These are phyloP conservation scores for Muscidifurax raptorellus DNA, from an alignment of 1,140 invertebrate species.

Conservation along the genomic window DNA sequence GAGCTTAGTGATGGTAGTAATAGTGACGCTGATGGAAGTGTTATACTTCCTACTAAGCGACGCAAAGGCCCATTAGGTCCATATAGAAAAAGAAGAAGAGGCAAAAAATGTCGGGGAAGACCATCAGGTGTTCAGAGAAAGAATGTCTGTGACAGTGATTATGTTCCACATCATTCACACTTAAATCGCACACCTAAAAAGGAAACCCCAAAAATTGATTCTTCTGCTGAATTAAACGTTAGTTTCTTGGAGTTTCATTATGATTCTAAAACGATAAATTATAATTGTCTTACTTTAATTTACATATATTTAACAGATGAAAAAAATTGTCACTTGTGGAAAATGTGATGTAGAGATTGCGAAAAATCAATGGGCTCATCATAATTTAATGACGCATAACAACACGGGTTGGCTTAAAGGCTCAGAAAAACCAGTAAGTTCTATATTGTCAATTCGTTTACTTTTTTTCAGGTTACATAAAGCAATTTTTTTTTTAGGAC, in stretches of 20 bases:
- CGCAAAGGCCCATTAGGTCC: slow-evolving; percentile 18
- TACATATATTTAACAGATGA: not conserved
- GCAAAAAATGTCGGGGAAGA: slow-evolving; percentile 48
- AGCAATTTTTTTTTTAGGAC: slow-evolving; percentile 66
- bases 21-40: not conserved
- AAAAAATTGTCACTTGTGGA: slow-evolving; percentile 58
- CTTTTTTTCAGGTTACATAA: slow-evolving; percentile 31
- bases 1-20: not conserved
- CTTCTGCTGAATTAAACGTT: not conserved
- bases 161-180: slow-evolving; percentile 47
- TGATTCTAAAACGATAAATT: not conserved
- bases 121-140: slow-evolving; percentile 44
- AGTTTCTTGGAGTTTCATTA: not conserved
- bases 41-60: not conserved
- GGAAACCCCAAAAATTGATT: not conserved
- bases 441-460: slow-evolving; percentile 1
- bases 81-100: slow-evolving; percentile 46
- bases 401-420: slow-evolving; percentile 73
- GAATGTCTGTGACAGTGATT: slow-evolving; percentile 34
- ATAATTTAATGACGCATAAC: slow-evolving; percentile 74
- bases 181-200: not conserved
- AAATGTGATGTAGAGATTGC: slow-evolving; percentile 65
- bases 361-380: slow-evolving; percentile 67
- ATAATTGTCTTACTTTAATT: not conserved
- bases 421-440: slow-evolving; percentile 67